phyloP scores from a whole-genome alignment of 2,113 vertebrate genomes.

The Emydura subglobosa region DNA sequence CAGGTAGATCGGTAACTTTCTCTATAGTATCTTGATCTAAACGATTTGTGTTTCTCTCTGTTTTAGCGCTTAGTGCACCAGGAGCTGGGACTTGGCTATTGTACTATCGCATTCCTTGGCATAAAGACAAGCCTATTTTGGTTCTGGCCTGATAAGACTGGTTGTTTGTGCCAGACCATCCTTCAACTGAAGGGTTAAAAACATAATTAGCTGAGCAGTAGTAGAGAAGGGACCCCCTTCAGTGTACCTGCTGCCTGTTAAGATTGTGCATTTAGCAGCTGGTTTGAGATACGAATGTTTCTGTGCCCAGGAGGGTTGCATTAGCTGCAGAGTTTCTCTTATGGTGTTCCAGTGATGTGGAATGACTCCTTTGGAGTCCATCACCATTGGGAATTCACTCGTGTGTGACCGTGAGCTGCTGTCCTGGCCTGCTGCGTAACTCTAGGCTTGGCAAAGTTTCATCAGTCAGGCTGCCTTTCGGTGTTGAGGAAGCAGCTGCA shows the following conservation, averaged over 20 bases:
- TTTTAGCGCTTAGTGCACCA: not conserved
- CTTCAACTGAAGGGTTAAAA: not conserved
- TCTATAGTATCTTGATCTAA: not conserved
- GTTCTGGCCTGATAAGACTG: not conserved
- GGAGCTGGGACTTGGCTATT: not conserved
- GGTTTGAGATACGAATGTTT: not conserved
- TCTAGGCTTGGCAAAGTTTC: slow-evolving; percentile 50
- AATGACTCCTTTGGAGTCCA: slow-evolving; percentile 24
- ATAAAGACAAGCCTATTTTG: not conserved
- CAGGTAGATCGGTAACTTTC: not conserved
- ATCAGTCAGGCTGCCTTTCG: slow-evolving; percentile 53
- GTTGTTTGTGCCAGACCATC: not conserved
- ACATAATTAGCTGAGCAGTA: not conserved
- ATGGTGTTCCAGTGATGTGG: not conserved
- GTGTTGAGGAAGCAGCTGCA: slow-evolving; percentile 66
- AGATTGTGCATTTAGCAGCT: not conserved
- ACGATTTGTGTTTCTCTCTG: not conserved
- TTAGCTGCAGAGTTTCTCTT: not conserved
- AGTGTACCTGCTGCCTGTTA: not conserved
- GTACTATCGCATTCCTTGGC: not conserved
- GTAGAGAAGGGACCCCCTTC: not conserved
- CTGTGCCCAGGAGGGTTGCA: not conserved
- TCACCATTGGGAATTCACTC: not conserved
- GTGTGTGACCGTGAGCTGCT: slow-evolving; percentile 24
- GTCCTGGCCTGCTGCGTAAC: not conserved